Conservation (phyloP, 2,113 vertebrate genomes). For the Carassius gibelio region DNA sequence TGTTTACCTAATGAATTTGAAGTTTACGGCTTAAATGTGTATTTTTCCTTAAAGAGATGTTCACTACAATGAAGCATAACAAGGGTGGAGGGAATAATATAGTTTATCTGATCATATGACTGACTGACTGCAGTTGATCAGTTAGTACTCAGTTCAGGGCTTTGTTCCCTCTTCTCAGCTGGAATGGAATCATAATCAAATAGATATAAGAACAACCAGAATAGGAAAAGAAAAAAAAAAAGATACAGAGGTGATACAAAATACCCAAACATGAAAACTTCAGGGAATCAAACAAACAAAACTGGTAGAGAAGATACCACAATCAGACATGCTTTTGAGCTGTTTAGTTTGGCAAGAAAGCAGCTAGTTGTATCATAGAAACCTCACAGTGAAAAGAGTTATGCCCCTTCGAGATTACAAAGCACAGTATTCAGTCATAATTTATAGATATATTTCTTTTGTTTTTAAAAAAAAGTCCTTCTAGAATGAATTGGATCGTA, state of each 20-base stretch:
- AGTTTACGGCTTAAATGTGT: no score
- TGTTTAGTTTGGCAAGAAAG: constrained; percentile 81
- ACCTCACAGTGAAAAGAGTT: constrained; percentile 84
- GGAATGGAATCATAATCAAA: constrained; percentile 75
- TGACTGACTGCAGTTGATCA: constrained; percentile 70
- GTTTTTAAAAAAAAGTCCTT: constrained; percentile 60
- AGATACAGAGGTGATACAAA: constrained; percentile 77
- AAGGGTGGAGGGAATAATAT: constrained; percentile 59
- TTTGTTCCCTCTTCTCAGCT: constrained; percentile 69
- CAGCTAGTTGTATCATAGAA: constrained; percentile 78
- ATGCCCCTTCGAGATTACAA: constrained; percentile 80
- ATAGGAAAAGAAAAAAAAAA: constrained; percentile 71
- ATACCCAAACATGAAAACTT: constrained; percentile 64
- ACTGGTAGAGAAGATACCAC: constrained; percentile 70
- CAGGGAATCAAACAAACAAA: constrained; percentile 49
- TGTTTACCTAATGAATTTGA: not conserved
- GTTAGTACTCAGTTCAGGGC: constrained; percentile 70
- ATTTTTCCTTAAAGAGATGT: not conserved
- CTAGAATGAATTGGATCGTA: constrained; percentile 63
- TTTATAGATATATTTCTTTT: constrained; percentile 69
- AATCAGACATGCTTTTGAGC: constrained; percentile 79
- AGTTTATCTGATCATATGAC: constrained; percentile 52
- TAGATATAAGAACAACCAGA: constrained; percentile 72
- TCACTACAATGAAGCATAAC: no score
- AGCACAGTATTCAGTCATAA: constrained; percentile 83